Evolutionary conservation across 2,797 vertebrate genomes (phyloP), one percentile per base, ranked within the genome.

Genomic region (Dicrostonyx torquatus): DNA sequence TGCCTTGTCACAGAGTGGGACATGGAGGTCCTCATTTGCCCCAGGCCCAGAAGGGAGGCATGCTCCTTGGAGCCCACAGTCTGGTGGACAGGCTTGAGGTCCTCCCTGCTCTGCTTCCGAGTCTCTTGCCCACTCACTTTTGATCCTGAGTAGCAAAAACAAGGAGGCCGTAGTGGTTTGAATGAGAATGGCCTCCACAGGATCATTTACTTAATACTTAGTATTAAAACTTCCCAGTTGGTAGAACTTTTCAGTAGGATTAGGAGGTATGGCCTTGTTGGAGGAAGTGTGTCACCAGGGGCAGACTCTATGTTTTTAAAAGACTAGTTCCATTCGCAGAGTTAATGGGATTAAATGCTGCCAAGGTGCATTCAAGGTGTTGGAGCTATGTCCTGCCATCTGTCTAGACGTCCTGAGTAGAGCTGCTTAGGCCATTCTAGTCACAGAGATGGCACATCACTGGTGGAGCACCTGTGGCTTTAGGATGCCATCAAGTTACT

Each of bases 321-420:
- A 83, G 26, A 45, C 40, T 40, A 43, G 79, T 18, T 18, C 29
- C 0, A 5, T 45, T 43, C 2, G 12, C 34, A 18, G 20, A 15
- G 8, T 29, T 24, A 22, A 50, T 18, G 11, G 48, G n/a, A 45
- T 14, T 15, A 40, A 66, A 20, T 0, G 1, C 31, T 17, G 40
- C 0, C 1, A 6, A 2, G 1, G 12, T 1, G 26, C 14, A 37
- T 37, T 1, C 26, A 34, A n/a, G 50, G 3, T 60, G 45, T 58
- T 2, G 10, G 22, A 18, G 40, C 15, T 2, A 0, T 0, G 40
- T 43, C 55, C 72, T 68, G 77, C 26, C 40, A 26, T 58, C 70
- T 40, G n/a, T 18, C 18, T 29, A 20, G 2, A 26, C 26, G 50
- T 48, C 20, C 5, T 76, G 48, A 17, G 37, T 22, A 24, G 37